phyloP scores from a whole-genome alignment of 2,113 vertebrate species.

The Centropristis striata region DNA sequence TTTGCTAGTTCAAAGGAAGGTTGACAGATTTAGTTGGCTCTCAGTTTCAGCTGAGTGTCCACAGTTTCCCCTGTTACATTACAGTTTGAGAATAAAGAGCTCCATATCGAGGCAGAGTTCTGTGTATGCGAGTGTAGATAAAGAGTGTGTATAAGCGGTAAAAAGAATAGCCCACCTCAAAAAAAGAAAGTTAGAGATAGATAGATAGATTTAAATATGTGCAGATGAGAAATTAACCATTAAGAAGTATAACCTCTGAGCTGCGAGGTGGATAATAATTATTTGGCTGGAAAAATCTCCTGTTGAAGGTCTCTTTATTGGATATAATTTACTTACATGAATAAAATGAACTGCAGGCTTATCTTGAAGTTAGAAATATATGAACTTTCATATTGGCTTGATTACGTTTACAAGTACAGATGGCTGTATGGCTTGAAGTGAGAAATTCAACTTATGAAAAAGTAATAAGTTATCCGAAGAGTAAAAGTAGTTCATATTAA shows the following conservation, averaged over 20 bases:
- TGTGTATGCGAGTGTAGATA: background rate
- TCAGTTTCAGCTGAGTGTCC: background rate
- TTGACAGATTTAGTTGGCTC: background rate
- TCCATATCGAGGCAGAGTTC: background rate
- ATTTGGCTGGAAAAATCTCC: background rate
- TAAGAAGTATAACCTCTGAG: background rate
- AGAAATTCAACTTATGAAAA: background rate
- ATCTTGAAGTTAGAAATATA: too few species aligned
- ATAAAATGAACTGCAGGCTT: background rate
- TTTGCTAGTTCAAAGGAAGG: constrained; percentile 8
- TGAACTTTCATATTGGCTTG: background rate
- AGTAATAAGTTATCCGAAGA: background rate
- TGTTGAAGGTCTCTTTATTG: too few species aligned
- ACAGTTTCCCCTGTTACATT: background rate
- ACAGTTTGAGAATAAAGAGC: background rate
- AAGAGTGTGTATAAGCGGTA: background rate
- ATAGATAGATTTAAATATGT: too few species aligned
- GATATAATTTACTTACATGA: background rate
- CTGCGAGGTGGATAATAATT: background rate
- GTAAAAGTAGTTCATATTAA: background rate
- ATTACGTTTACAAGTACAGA: background rate
- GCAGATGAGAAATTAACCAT: too few species aligned
- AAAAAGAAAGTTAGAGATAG: too few species aligned
- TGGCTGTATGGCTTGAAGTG: background rate
- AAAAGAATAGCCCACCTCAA: background rate